phyloP scores from a whole-genome alignment of 2,888 invertebrate species.

The Fragum sueziense region DNA sequence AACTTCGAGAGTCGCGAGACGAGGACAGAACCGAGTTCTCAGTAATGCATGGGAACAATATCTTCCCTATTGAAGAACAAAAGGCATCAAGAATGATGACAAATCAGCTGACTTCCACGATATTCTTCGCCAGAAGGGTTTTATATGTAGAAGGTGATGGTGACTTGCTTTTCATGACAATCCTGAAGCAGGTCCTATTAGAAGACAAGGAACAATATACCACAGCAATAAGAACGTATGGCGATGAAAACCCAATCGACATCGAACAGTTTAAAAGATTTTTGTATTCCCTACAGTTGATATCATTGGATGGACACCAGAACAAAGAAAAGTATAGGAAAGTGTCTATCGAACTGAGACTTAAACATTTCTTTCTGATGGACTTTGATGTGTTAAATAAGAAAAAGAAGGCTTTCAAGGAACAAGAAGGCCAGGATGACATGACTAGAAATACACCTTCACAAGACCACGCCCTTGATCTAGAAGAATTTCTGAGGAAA shows the following conservation, averaged over 20 bases:
- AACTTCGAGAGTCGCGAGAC: neutral
- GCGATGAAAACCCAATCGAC: too few species aligned
- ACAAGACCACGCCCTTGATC: too few species aligned
- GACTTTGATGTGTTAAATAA: neutral
- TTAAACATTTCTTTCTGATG: neutral
- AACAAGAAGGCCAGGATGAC: too few species aligned
- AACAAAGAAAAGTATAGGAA: neutral
- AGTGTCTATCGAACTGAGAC: neutral
- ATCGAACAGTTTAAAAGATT: too few species aligned
- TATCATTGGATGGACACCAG: neutral
- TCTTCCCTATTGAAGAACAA: neutral
- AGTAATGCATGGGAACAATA: neutral
- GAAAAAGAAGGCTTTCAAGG: too few species aligned
- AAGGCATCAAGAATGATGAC: constrained; percentile 8
- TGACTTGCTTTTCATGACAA: constrained; percentile 2
- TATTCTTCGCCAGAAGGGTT: constrained; percentile 9
- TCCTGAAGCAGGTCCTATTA: neutral
- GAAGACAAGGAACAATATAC: neutral
- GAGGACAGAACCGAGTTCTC: neutral
- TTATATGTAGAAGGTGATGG: constrained; percentile 20
- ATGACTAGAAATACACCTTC: too few species aligned
- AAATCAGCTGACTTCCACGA: neutral
- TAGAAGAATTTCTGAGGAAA: neutral
- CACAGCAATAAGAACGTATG: too few species aligned
- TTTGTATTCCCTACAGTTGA: neutral